Base-by-base conservation (phyloP, 2,888 invertebrate species). In the Xestia ashworthii region DNA sequence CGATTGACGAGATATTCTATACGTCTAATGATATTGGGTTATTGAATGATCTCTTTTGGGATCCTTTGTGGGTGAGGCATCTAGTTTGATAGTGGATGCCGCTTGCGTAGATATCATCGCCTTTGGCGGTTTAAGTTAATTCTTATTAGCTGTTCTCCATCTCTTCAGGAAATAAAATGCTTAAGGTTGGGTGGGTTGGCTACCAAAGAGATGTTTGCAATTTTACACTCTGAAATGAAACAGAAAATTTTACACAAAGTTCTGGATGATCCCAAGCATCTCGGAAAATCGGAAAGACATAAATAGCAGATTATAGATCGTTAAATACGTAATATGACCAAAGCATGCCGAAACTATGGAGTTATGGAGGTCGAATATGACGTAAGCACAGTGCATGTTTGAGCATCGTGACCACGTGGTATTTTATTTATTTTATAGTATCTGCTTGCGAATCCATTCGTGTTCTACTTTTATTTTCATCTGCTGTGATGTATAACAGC, bases 351-450 rank as follows among this genome's bases (percentile, higher is more conserved):
- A 83, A 83, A 83, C 66, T 81, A 66, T 81, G 60, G 58, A 74
- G 74, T 76, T 80, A 90, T 88, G 91, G 92, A 92, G 92, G 93
- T 91, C 92, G 88, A 62, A 50, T 81, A 81, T 94, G 93, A 94
- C 93, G 93, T 90, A 91, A 91, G 88, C 81, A 55, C 82, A 84
- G 82, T 88, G 88, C 88, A 88, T 76, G 85, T 85, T 88, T 71
- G 85, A 87, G 88, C 84, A 87, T 84, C 87, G 76, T 76, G 73
- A 71, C 86, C 87, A 88, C 90, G 89, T 89, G 88, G 74, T 80
- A 71, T 76, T 81, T 86, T 84, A 84, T 85, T 85, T 81, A 76
- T 84, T 82, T 82, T 77, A 78, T 84, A 88, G 77, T 81, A 78
- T 80, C 84, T 80, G 73, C 80, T 69, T 60, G 83, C 77, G 44